These are phyloP conservation scores for Cataglyphis hispanica DNA, from an alignment of 1,140 invertebrate genomes.

Conservation along the genomic window DNA sequence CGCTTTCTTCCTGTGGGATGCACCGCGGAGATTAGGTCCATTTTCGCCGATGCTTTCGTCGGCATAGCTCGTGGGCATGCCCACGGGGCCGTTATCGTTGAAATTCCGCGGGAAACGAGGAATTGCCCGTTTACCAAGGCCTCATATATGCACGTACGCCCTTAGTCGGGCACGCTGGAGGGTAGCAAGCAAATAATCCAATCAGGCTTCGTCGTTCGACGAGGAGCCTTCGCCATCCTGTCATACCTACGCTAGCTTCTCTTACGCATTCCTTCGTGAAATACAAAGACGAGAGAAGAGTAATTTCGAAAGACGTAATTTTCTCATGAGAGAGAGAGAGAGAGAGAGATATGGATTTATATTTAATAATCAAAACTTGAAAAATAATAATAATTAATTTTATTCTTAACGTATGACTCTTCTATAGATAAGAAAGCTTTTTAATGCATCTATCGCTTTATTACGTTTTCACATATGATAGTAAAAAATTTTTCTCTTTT, in stretches of 20 bases:
- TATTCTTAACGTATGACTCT: too few relatives aligned
- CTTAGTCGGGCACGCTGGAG: slow-evolving; percentile 39
- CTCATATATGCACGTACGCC: slow-evolving; percentile 41
- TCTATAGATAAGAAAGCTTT: not conserved
- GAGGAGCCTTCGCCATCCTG: not conserved
- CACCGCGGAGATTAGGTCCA: slow-evolving; percentile 59
- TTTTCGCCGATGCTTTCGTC: slow-evolving; percentile 44
- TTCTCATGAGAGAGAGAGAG: not conserved
- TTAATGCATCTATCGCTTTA: not conserved
- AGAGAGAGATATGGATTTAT: not conserved
- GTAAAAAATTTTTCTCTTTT: too few relatives aligned
- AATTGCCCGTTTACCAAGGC: slow-evolving; percentile 21
- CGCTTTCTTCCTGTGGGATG: slow-evolving; percentile 1
- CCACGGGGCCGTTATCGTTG: slow-evolving; percentile 61
- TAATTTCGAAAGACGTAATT: not conserved
- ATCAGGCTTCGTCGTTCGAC: slow-evolving; percentile 67
- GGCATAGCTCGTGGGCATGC: slow-evolving; percentile 41
- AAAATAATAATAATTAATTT: not conserved
- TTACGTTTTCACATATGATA: not conserved
- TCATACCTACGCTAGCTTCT: slow-evolving; percentile 10
- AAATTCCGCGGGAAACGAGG: slow-evolving; percentile 60
- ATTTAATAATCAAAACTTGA: not conserved
- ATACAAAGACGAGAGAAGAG: not conserved
- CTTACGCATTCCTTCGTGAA: slow-evolving; percentile 60
- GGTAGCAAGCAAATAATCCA: slow-evolving; percentile 79